Conservation (phyloP, 2,797 vertebrate species). For the Tangara arthus region DNA sequence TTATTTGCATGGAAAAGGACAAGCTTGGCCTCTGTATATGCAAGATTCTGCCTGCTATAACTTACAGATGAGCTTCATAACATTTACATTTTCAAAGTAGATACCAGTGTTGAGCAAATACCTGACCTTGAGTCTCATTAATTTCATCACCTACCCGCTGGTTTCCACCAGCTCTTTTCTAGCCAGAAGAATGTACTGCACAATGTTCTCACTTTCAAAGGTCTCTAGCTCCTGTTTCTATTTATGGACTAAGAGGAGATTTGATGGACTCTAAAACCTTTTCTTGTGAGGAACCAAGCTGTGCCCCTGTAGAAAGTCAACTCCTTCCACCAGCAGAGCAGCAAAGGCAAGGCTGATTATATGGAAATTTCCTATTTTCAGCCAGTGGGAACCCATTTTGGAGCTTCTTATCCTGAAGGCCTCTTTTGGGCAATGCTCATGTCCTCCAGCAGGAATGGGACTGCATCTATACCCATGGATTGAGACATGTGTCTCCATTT, state of each 20-base stretch:
- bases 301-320: not conserved
- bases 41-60: not conserved
- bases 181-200: not conserved
- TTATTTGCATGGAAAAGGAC: conserved; percentile 10
- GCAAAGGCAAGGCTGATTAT: not conserved
- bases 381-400: not conserved
- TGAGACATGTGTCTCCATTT: not conserved
- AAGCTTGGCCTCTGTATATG: not conserved
- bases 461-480: not conserved
- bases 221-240: not conserved
- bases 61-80: not conserved
- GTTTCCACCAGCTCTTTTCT: not conserved
- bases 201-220: not conserved
- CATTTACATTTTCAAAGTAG: not conserved
- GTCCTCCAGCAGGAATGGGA: not conserved
- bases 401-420: not conserved
- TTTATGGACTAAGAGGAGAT: not conserved
- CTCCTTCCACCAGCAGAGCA: not conserved
- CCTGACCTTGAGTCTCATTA: not conserved
- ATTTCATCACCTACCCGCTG: not conserved
- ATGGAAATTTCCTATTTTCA: not conserved
- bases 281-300: not conserved
- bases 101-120: not conserved
- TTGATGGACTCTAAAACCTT: not conserved
- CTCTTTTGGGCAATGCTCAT: not conserved